Evolutionary conservation across 2,888 invertebrate genomes (phyloP), one percentile per base, ranked within the genome.

Genomic region (Andrena trimmerana): DNA sequence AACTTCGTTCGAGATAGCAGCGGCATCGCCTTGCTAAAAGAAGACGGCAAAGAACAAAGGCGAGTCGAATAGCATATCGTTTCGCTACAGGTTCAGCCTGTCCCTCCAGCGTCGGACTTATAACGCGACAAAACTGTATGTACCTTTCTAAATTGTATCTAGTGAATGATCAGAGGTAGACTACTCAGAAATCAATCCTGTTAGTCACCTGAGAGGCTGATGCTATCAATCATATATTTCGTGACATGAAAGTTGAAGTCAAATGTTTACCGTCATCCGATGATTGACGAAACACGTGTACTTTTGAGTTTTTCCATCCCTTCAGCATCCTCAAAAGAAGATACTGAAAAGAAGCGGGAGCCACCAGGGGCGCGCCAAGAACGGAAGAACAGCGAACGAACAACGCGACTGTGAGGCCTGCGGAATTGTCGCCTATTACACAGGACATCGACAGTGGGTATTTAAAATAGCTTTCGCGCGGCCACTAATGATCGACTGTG

Each of bases 381-480:
- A 54, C 20, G 62, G 52, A 20, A 8, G 27, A 8, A 74, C 70
- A 60, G 72, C 3, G 70, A 31, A 48, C 60, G 62, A 66, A 70
- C 48, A 50, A 57, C 33, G 48, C 65, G 69, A 60, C 31, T 66
- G 52, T 24, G 57, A 70, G 75, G 75, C 63, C 76, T 71, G 81
- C 77, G 79, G 81, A 88, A 90, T 88, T 79, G 79, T 81, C 70
- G 81, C 50, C 80, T 83, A 77, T 74, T 91, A 86, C 84, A 87
- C 42, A 42, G 42, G 90, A 89, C 90, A 90, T 59, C 59, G 42
- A 59, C 42, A 10, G 20, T 88, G 66, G 87, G 86, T 86, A 86
- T 88, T 91, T 91, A 91, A 92, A 91, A 93, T 92, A 93, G 92
- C 92, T 92, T 92, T 92, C 92, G 90, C 88, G 87, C 87, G 85